A percentile compares a stretch with the other conserved stretches of the same genome.
Conservation (phyloP, 1,140 invertebrate genomes). For the Propsilocerus akamusi region DNA sequence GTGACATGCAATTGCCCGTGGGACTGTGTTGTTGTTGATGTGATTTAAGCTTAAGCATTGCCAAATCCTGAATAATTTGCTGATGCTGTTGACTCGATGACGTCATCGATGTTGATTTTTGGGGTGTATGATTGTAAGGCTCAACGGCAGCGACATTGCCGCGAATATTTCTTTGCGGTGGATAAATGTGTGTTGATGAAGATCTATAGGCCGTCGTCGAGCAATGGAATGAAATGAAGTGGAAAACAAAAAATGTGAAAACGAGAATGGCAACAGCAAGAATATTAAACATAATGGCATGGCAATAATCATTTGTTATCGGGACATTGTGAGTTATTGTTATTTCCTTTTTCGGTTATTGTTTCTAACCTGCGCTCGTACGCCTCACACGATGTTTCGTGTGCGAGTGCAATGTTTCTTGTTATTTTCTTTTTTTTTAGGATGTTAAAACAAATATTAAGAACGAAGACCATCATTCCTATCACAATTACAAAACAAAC, state of each 20-base stretch:
- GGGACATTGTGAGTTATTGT: background rate
- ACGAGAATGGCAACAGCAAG: slow-evolving; percentile 11
- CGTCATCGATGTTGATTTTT: slow-evolving; percentile 23
- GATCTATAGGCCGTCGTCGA: background rate
- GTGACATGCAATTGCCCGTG: slow-evolving; percentile 6
- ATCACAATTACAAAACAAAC: too few species aligned
- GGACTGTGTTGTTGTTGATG: slow-evolving; percentile 4
- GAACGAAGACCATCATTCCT: too few species aligned
- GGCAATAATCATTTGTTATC: background rate
- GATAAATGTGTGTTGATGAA: slow-evolving; percentile 8
- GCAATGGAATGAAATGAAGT: background rate
- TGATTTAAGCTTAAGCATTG: slow-evolving; percentile 15
- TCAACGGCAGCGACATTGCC: slow-evolving; percentile 77
- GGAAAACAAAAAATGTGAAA: background rate
- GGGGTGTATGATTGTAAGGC: slow-evolving; percentile 71
- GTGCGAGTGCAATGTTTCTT: too few species aligned
- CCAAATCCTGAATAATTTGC: slow-evolving; percentile 20
- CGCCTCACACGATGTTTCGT: too few species aligned
- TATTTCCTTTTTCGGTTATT: background rate
- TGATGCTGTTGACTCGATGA: slow-evolving; percentile 16
- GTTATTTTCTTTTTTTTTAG: too few species aligned
- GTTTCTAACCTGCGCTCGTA: too few species aligned
- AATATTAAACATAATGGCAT: background rate
- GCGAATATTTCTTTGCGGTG: slow-evolving; percentile 15
- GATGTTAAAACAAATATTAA: too few species aligned